A percentile compares a stretch with the other conserved stretches of the same genome.
phyloP scores from a whole-genome alignment of 2,888 invertebrate species.

The Hyalella azteca region DNA sequence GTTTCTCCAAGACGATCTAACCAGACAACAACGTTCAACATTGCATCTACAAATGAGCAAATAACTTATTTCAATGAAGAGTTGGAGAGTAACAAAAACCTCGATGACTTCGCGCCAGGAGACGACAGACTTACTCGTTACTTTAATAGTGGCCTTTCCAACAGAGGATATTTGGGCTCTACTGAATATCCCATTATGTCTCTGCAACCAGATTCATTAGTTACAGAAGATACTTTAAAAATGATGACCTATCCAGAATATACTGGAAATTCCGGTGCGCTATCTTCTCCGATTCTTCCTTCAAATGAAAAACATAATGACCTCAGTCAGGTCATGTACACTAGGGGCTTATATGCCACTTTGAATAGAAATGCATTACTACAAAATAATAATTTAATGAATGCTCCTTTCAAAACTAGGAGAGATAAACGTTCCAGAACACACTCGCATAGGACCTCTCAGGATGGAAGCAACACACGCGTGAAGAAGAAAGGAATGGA shows the following conservation, averaged over 20 bases:
- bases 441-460: background rate
- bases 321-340: constrained; percentile 39
- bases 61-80: constrained; percentile 12
- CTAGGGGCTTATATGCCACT: constrained; percentile 43
- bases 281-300: background rate
- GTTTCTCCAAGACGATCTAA: constrained; percentile 34
- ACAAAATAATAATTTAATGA: constrained; percentile 35
- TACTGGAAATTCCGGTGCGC: background rate
- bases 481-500: constrained; percentile 44
- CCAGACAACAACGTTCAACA: constrained; percentile 7
- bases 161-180: background rate
- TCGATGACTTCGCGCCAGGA: background rate
- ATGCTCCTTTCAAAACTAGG: constrained; percentile 41
- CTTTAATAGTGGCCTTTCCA: background rate
- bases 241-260: constrained; percentile 46
- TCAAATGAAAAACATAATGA: background rate
- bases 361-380: constrained; percentile 41
- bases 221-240: constrained; percentile 40
- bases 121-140: constrained; percentile 18
- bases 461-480: background rate
- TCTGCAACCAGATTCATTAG: constrained; percentile 41
- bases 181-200: constrained; percentile 35
- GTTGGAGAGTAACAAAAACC: background rate
- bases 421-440: background rate
- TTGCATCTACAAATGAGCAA: background rate